These are phyloP conservation scores for Mercenaria mercenaria DNA, from an alignment of 1,140 invertebrate species.

Conservation along the genomic window DNA sequence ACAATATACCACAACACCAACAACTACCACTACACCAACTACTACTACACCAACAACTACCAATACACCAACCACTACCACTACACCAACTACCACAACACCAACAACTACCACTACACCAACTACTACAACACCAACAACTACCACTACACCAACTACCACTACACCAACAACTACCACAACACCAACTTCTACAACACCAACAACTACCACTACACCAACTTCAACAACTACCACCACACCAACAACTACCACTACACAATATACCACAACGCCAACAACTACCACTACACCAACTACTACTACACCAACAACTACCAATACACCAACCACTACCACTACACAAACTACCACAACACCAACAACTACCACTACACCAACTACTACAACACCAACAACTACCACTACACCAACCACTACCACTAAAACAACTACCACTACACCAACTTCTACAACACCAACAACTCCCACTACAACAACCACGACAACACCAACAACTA, in stretches of 20 bases:
- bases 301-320: background rate
- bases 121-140: no score
- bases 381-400: background rate
- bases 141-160: no score
- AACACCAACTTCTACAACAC: background rate
- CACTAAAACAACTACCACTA: background rate
- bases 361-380: background rate
- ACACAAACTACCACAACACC: background rate
- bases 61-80: no score
- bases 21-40: background rate
- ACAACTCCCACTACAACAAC: background rate
- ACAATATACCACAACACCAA: background rate
- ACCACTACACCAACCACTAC: background rate
- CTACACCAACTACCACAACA: no score
- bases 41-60: background rate
- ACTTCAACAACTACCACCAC: background rate
- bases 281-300: background rate
- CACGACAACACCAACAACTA: background rate
- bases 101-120: no score
- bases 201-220: background rate
- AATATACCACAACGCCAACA: background rate
- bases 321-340: background rate
- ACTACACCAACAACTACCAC: background rate
- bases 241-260: background rate
- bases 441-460: background rate